Evolutionary conservation across 1,140 invertebrate genomes (phyloP).

Genomic region (Xylocopa sonorina): DNA sequence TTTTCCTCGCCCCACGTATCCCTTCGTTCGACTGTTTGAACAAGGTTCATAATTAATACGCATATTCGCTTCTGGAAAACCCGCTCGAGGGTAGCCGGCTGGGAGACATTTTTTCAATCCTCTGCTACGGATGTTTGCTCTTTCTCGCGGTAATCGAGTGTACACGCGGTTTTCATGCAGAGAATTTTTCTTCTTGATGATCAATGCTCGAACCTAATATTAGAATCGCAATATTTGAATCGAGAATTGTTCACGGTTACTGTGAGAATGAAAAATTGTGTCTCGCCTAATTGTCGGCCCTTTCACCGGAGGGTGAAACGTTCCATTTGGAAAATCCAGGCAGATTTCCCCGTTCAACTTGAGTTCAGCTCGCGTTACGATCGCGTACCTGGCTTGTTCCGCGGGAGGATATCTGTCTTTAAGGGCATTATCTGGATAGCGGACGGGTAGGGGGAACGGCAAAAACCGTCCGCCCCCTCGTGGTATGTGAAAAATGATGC

Average conservation of each 20-base stretch:
- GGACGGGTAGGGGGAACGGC: slow-evolving; percentile 69
- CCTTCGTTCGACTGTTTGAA: slow-evolving; percentile 78
- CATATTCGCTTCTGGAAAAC: slow-evolving; percentile 74
- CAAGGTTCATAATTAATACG: slow-evolving; percentile 81
- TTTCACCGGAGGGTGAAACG: too few species aligned
- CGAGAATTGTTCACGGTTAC: neutral
- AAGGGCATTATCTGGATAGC: slow-evolving; percentile 80
- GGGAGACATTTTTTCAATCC: slow-evolving; percentile 74
- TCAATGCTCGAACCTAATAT: too few species aligned
- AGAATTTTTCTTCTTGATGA: neutral
- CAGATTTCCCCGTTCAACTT: neutral
- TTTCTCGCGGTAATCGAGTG: slow-evolving; percentile 44
- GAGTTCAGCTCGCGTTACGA: slow-evolving; percentile 9
- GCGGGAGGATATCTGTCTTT: slow-evolving; percentile 80
- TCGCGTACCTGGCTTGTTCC: slow-evolving; percentile 73
- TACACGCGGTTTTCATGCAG: slow-evolving; percentile 41
- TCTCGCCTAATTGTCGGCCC: neutral
- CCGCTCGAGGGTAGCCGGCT: slow-evolving; percentile 64
- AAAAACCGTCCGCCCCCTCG: slow-evolving; percentile 80
- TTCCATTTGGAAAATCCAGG: slow-evolving; percentile 8
- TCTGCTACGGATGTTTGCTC: slow-evolving; percentile 54
- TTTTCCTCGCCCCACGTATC: slow-evolving; percentile 46
- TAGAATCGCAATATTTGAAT: too few species aligned
- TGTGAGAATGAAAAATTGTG: slow-evolving; percentile 3
- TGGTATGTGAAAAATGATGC: slow-evolving; percentile 82